These are phyloP conservation scores for Calvadosia cruxmelitensis DNA, from an alignment of 30 jellyfish, hydroid and myxozoan species.

Conservation along the genomic window DNA sequence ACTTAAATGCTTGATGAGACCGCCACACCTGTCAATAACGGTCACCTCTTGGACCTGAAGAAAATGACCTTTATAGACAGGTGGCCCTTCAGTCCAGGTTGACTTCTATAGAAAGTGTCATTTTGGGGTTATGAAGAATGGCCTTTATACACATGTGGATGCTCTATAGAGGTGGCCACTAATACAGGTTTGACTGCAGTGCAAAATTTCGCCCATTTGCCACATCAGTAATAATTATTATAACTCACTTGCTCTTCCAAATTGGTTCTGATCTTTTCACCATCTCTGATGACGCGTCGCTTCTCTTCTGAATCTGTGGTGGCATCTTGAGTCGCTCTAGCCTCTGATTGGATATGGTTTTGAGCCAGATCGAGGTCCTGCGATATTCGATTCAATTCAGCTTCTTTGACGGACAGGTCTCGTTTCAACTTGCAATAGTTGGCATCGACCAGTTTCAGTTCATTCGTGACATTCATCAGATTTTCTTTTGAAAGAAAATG, in stretches of 20 bases:
- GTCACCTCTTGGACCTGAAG: too few relatives aligned
- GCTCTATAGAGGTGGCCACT: not conserved
- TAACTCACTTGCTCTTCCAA: conserved; percentile 40
- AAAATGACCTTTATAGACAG: too few relatives aligned
- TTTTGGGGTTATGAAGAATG: too few relatives aligned
- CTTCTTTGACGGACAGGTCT: conserved; percentile 51
- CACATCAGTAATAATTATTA: not conserved
- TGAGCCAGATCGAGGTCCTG: conserved; percentile 42
- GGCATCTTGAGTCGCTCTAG: conserved; percentile 7
- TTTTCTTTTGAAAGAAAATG: conserved; percentile 27
- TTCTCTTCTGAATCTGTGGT: conserved; percentile 32
- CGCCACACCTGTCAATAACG: too few relatives aligned
- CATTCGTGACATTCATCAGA: conserved; percentile 61
- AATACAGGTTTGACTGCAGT: too few relatives aligned
- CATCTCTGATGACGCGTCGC: conserved; percentile 33
- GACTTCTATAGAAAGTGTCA: too few relatives aligned
- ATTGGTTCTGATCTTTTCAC: conserved; percentile 48
- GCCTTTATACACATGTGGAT: too few relatives aligned
- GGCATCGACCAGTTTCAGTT: conserved; percentile 64
- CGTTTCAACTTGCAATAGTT: conserved; percentile 53
- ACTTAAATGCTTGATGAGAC: too few relatives aligned
- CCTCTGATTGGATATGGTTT: conserved; percentile 34
- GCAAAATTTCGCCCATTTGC: not conserved
- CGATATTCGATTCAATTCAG: conserved; percentile 46
- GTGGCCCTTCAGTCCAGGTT: too few relatives aligned